Base-by-base conservation (phyloP, 2,113 vertebrate species). In the Ondatra zibethicus region DNA sequence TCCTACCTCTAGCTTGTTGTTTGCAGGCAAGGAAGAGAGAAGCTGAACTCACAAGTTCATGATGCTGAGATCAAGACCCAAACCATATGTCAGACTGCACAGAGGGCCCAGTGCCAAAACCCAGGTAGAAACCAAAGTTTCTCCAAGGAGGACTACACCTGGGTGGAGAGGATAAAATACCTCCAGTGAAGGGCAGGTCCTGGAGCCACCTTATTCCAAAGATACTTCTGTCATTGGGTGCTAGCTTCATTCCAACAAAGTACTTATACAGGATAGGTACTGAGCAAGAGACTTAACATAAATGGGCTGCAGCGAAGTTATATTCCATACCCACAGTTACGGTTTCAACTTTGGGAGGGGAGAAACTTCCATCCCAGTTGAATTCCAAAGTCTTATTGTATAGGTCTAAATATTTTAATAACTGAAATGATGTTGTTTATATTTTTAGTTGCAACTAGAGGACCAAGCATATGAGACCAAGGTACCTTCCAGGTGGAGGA, bases 41-140 rank as follows among this genome's bases (percentile, higher is more conserved):
- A 97, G 92, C 89, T 97, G 95, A 98, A 95, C 92, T 95, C 91
- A 97, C 89, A 93, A 95, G 78, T 96, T 97, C 97, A 63, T 42
- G 50, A 78, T 92, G 94, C 91, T 95, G 86, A 91, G 91, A 95
- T 95, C 92, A 96, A 97, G 96, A 96, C 95, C 96, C 5, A 5
- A 78, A 97, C 87, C 96, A 96, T 97, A 97, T 97, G 97, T 47
- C 5, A 5, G 91, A 72, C 70, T 91, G 88, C 42, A 45, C 77
- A 63, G 94, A 96, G 75, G 93, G 86, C 91, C 52, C 6, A 3
- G 13, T 45, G 93, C 90, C 91, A 96, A 96, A 96, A 89, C 58
- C 45, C 82, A 96, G 77, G 75, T 45, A 93, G 70, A 91, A 96
- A 87, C 5, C 47, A 73, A 89, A 88, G 78, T 61, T 93, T 87